Evolutionary conservation across 2,113 vertebrate genomes (phyloP).

Genomic region (Anhinga anhinga): DNA sequence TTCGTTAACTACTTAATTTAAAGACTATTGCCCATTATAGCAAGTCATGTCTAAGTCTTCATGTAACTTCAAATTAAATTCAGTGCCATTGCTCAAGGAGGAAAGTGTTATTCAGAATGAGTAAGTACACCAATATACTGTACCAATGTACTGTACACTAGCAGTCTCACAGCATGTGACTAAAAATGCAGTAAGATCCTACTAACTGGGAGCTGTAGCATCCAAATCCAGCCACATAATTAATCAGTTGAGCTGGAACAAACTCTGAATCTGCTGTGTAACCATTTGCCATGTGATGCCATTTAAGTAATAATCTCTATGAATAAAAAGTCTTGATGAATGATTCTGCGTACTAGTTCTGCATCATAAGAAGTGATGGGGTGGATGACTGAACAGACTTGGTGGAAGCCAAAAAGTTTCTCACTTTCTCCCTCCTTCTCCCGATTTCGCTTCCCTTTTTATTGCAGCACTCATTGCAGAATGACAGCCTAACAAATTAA

Average conservation of each 20-base stretch:
- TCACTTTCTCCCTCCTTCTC: neutral
- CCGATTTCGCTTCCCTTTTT: neutral
- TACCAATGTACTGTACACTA: neutral
- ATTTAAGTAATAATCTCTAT: neutral
- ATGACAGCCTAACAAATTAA: constrained; percentile 52
- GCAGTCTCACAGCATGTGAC: neutral
- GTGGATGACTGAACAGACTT: neutral
- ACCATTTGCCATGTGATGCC: neutral
- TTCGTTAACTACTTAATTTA: neutral
- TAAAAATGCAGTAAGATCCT: neutral
- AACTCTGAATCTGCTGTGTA: neutral
- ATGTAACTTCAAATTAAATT: neutral
- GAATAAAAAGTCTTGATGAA: neutral
- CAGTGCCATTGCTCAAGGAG: neutral
- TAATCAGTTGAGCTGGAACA: neutral
- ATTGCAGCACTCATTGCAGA: constrained; percentile 28
- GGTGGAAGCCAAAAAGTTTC: constrained; percentile 6
- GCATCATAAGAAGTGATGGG: neutral
- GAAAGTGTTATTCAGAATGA: neutral
- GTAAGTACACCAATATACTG: neutral
- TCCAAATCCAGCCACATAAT: neutral
- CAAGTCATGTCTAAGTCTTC: neutral
- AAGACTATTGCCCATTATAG: neutral
- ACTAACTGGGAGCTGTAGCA: neutral
- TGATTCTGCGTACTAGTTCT: neutral